Evolutionary conservation across 2,797 vertebrate species (phyloP), one percentile per base, ranked within the genome.

Genomic region (Siniperca undulata): DNA sequence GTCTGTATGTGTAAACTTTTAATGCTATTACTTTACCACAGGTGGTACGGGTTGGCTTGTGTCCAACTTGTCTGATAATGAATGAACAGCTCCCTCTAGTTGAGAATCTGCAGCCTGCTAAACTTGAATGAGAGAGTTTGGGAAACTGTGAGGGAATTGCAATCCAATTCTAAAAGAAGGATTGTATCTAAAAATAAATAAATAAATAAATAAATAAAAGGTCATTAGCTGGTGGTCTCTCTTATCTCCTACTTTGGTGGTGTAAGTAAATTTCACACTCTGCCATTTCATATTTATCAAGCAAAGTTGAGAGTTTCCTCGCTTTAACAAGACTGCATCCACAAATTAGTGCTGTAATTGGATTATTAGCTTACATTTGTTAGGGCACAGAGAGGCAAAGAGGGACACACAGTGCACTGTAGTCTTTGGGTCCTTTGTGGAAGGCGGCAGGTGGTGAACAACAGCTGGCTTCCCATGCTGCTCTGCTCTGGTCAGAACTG

Each of bases 321-420:
- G 2, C 30, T 74, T 78, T 60, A 74, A 79, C 36, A 16, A 27
- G 55, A 59, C 70, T 22, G 34, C 72, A 40, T 78, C 56, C 62
- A 27, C 74, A 77, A 81, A 76, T 88, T 67, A 69, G 65, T 16
- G 59, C 44, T 70, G 27, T 89, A 91, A 93, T 92, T 90, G 76
- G 69, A 88, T 88, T 69, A 89, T 88, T 86, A 88, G 86, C 79
- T 85, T 64, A 89, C 88, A 89, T 87, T 88, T 90, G 90, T 93
- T 58, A 81, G 88, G 91, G 79, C 84, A 77, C 77, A 10, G 53
- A 48, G 70, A 84, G 85, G 66, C 77, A 68, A 52, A 84, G 48
- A 80, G 76, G 65, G 77, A 85, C 87, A 86, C 0, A 22, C 27
- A 3, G 78, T 61, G 65, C 44, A 19, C 40, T 81, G 84, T 83